These are phyloP conservation scores for Lycopodina hypogea DNA, from an alignment of 37 sponge, comb jelly and placozoan species.

Conservation along the genomic window DNA sequence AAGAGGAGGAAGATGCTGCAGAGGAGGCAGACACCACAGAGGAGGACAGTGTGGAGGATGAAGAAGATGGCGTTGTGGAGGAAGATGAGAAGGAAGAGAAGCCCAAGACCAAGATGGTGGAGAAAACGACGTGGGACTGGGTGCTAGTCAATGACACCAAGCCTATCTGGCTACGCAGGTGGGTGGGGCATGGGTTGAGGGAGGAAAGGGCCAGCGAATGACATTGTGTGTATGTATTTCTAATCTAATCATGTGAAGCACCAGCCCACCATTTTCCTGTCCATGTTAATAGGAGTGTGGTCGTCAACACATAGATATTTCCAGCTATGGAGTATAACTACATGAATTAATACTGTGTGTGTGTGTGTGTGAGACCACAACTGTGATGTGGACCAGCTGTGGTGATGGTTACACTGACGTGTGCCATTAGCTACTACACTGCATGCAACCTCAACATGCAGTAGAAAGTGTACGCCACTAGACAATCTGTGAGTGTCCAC, in stretches of 20 bases:
- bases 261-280: neutral
- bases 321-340: too few species aligned
- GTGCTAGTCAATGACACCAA: conserved; percentile 92
- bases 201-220: too few species aligned
- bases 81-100: conserved; percentile 87
- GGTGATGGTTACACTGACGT: too few species aligned
- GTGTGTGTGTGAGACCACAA: too few species aligned
- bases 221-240: neutral
- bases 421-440: too few species aligned
- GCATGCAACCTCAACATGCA: too few species aligned
- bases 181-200: neutral
- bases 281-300: too few species aligned
- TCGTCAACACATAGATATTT: too few species aligned
- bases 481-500: too few species aligned
- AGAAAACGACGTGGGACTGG: conserved; percentile 99
- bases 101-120: conserved; percentile 94
- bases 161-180: conserved; percentile 94
- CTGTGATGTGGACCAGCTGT: too few species aligned
- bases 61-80: conserved; percentile 56
- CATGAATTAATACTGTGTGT: too few species aligned
- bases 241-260: neutral
- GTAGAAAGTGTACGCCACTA: too few species aligned
- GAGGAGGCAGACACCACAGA: conserved; percentile 42
- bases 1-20: conserved; percentile 65
- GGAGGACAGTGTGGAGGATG: conserved; percentile 76